Evolutionary conservation across 2,888 invertebrate genomes (phyloP).

Genomic region (Bellardia bayeri): DNA sequence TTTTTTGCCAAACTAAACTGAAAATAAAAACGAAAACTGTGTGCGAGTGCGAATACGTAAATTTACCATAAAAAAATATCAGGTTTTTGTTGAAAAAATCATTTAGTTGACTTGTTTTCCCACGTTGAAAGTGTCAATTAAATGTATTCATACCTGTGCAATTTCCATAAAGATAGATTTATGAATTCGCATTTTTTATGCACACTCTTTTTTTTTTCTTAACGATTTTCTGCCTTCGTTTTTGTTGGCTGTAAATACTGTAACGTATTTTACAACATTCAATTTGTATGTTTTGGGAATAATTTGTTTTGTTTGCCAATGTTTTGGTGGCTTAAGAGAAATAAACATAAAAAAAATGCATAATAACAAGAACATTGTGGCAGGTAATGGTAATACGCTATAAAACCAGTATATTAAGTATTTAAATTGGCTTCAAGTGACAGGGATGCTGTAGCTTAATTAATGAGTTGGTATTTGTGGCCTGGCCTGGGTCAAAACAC

Average conservation of each 20-base stretch:
- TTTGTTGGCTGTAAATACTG: not conserved
- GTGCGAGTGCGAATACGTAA: constrained; percentile 45
- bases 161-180: constrained; percentile 68
- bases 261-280: not conserved
- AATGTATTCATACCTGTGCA: constrained; percentile 70
- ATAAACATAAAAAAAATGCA: not conserved
- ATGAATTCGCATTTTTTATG: constrained; percentile 54
- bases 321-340: not conserved
- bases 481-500: no score
- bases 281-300: not conserved
- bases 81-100: constrained; percentile 64
- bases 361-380: not conserved
- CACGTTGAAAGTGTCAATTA: constrained; percentile 72
- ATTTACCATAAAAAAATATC: constrained; percentile 46
- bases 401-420: no score
- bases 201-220: not conserved
- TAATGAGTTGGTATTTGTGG: no score
- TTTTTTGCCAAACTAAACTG: constrained; percentile 7
- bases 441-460: no score
- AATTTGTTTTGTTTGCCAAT: constrained; percentile 3
- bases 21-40: constrained; percentile 3
- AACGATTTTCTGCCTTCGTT: not conserved
- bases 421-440: no score
- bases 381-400: not conserved
- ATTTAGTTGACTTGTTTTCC: constrained; percentile 71